Conservation (phyloP, 1,140 invertebrate genomes). For the Archivesica marissinica region DNA sequence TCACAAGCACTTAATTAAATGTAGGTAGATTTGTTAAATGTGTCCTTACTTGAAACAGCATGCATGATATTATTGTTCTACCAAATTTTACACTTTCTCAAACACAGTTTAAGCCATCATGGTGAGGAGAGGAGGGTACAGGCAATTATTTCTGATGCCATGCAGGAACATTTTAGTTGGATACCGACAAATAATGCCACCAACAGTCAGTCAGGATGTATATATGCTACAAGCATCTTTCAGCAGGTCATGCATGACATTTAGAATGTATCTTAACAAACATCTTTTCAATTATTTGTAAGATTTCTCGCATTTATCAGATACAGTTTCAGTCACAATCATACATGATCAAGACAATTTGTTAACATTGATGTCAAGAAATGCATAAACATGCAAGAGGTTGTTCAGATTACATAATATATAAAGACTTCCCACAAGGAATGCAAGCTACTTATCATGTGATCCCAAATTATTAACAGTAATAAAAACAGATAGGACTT, state of each 20-base stretch:
- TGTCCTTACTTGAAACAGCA: too few relatives aligned
- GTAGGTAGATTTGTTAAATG: too few relatives aligned
- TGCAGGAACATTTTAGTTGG: too few relatives aligned
- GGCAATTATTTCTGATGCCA: too few relatives aligned
- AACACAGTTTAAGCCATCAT: too few relatives aligned
- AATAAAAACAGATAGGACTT: constrained; percentile 4
- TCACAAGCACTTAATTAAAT: too few relatives aligned
- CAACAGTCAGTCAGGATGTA: too few relatives aligned
- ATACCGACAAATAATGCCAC: too few relatives aligned
- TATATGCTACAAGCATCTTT: too few relatives aligned
- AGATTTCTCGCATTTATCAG: constrained; percentile 15
- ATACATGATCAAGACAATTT: constrained; percentile 17
- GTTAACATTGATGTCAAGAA: constrained; percentile 30
- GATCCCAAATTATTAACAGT: constrained; percentile 16
- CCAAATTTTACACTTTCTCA: too few relatives aligned
- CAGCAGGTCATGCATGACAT: background rate
- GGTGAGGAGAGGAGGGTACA: too few relatives aligned
- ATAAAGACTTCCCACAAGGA: constrained; percentile 16
- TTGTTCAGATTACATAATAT: background rate
- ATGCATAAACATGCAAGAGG: constrained; percentile 9
- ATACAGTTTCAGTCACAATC: background rate
- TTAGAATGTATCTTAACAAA: constrained; percentile 1
- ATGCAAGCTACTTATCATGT: background rate
- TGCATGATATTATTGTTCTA: too few relatives aligned
- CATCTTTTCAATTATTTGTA: constrained; percentile 7